A percentile compares a stretch with the other conserved stretches of the same genome.
Evolutionary conservation across 2,797 vertebrate genomes (phyloP).

Genomic region (Novumbra hubbsi): DNA sequence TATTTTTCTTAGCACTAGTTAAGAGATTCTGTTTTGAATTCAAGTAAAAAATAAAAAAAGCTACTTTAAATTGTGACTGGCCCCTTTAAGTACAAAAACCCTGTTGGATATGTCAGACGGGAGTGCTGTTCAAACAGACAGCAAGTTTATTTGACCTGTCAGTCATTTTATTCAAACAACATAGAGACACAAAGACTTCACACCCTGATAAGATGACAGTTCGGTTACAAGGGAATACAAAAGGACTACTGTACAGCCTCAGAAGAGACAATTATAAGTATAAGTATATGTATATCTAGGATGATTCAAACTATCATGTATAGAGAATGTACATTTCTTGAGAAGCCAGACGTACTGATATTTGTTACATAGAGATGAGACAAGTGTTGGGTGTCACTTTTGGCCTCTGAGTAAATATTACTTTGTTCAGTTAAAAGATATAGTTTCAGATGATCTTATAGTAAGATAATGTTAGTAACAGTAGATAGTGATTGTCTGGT

Average conservation of each 20-base stretch:
- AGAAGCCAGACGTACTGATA: not conserved
- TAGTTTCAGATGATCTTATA: no score
- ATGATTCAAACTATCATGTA: not conserved
- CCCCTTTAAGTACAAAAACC: not conserved
- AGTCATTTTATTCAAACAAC: conserved; percentile 6
- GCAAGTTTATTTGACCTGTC: conserved; percentile 6
- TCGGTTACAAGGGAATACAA: not conserved
- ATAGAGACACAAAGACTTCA: not conserved
- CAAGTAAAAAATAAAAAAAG: no score
- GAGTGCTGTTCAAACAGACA: not conserved
- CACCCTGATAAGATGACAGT: not conserved
- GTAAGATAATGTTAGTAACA: no score
- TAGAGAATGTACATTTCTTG: no score
- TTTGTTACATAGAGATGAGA: no score
- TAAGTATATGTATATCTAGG: not conserved
- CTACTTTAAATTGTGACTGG: not conserved
- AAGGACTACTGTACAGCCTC: not conserved
- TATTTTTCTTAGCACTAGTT: not conserved
- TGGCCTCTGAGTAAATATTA: not conserved
- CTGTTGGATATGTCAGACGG: not conserved
- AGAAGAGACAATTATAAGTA: not conserved
- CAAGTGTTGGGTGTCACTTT: not conserved
- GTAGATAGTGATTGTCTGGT: no score
- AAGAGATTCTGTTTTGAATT: not conserved
- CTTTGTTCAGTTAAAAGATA: no score